Evolutionary conservation across 2,888 invertebrate genomes (phyloP).

Genomic region (Bruchidius siliquastri): DNA sequence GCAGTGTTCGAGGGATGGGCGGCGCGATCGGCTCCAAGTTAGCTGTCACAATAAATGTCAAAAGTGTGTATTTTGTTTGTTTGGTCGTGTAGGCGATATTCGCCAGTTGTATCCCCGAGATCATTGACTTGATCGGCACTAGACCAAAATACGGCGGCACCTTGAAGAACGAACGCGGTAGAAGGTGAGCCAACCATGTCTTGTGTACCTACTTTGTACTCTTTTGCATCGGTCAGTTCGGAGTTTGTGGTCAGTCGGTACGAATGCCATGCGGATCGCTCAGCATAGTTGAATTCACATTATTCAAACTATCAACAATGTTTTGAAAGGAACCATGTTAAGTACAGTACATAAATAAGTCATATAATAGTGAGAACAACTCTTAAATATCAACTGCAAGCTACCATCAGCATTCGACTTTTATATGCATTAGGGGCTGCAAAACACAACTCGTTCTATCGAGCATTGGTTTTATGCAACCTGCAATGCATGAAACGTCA

Average conservation of each 20-base stretch:
- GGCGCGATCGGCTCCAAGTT: constrained; percentile 13
- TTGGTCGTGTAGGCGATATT: constrained; percentile 87
- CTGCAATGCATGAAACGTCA: too few species aligned
- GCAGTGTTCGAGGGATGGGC: background rate
- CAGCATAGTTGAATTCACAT: too few species aligned
- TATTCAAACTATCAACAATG: too few species aligned
- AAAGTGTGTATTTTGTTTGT: constrained; percentile 53
- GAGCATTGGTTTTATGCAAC: too few species aligned
- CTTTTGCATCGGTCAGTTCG: constrained; percentile 15
- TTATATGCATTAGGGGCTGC: too few species aligned
- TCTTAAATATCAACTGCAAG: too few species aligned
- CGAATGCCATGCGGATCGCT: too few species aligned
- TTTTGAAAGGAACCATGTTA: too few species aligned
- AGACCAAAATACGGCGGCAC: constrained; percentile 99
- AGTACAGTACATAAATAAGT: too few species aligned
- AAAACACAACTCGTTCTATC: too few species aligned
- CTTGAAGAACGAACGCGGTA: constrained; percentile 99
- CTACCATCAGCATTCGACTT: too few species aligned
- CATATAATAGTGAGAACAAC: too few species aligned
- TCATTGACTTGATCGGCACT: constrained; percentile 99
- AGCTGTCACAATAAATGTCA: constrained; percentile 23
- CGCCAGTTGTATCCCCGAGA: constrained; percentile 99
- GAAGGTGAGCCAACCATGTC: constrained; percentile 78
- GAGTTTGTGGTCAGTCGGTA: background rate
- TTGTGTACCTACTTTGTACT: constrained; percentile 9